Evolutionary conservation across 1,140 invertebrate species (phyloP).

Genomic region (Pachyrhynchus sulphureomaculatus): DNA sequence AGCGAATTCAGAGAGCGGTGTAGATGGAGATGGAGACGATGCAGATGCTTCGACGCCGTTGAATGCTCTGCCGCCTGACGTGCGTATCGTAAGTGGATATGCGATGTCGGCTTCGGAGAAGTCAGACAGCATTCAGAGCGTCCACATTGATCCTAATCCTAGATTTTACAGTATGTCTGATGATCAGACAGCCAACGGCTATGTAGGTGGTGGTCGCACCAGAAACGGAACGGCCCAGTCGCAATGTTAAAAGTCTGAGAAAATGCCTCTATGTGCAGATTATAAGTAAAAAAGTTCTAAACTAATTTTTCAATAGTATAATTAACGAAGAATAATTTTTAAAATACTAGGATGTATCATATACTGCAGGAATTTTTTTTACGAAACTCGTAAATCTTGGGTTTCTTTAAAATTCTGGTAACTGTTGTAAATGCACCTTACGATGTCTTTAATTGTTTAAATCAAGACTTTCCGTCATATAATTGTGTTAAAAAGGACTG

Average conservation of each 20-base stretch:
- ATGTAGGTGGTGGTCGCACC: slow-evolving; percentile 37
- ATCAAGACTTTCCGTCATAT: too few relatives aligned
- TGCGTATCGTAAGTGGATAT: slow-evolving; percentile 2
- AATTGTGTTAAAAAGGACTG: too few relatives aligned
- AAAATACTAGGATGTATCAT: too few relatives aligned
- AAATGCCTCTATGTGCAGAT: too few relatives aligned
- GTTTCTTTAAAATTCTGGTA: too few relatives aligned
- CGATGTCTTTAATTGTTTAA: too few relatives aligned
- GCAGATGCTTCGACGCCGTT: slow-evolving; percentile 24
- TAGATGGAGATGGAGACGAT: slow-evolving; percentile 25
- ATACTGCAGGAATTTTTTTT: too few relatives aligned
- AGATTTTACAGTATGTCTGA: slow-evolving; percentile 44
- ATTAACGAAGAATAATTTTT: too few relatives aligned
- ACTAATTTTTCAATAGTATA: too few relatives aligned
- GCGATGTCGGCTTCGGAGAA: slow-evolving; percentile 1
- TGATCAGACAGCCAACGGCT: slow-evolving; percentile 48
- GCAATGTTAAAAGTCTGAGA: slow-evolving; percentile 40
- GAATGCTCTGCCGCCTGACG: slow-evolving; percentile 14
- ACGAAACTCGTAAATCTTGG: too few relatives aligned
- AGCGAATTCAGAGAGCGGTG: slow-evolving; percentile 22
- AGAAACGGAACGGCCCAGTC: slow-evolving; percentile 46
- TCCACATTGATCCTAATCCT: slow-evolving; percentile 34
- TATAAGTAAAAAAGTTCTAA: slow-evolving; percentile 1
- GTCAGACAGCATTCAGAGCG: slow-evolving; percentile 19
- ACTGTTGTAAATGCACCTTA: too few relatives aligned